Conservation (phyloP, 2,888 invertebrate species). For the Diadromus collaris region DNA sequence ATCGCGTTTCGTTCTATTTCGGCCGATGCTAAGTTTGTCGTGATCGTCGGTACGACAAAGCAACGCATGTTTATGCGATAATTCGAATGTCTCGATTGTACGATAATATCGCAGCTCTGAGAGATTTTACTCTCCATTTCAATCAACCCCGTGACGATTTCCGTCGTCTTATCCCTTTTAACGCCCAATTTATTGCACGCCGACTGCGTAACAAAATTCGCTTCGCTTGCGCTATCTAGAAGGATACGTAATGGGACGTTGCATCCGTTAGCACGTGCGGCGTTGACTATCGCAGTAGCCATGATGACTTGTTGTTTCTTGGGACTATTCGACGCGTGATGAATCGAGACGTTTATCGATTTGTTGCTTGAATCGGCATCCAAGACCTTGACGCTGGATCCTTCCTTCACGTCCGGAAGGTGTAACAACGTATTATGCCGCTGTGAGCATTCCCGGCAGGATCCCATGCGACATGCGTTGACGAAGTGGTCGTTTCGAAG, state of each 20-base stretch:
- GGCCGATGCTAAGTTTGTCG: constrained; percentile 42
- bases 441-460: constrained; percentile 42
- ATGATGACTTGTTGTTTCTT: constrained; percentile 25
- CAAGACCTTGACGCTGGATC: neutral
- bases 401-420: neutral
- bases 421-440: constrained; percentile 1
- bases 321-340: neutral
- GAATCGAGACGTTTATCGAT: neutral
- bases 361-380: neutral
- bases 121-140: constrained; percentile 30
- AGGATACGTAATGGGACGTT: constrained; percentile 43
- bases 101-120: constrained; percentile 28
- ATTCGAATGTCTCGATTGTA: constrained; percentile 38
- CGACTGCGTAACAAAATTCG: constrained; percentile 44
- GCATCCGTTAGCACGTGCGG: constrained; percentile 18
- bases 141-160: constrained; percentile 46
- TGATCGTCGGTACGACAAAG: constrained; percentile 46
- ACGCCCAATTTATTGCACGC: constrained; percentile 50
- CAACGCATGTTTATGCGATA: constrained; percentile 39
- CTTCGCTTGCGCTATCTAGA: constrained; percentile 50
- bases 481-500: constrained; percentile 48
- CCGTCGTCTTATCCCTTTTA: constrained; percentile 3
- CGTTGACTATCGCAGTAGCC: constrained; percentile 51
- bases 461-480: constrained; percentile 43
- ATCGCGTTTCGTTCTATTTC: constrained; percentile 31